Percentiles rank a stretch among this genome's conserved stretches.
These are phyloP conservation scores for Heliconius nattereri DNA, from an alignment of 1,140 invertebrate genomes.

Conservation along the genomic window DNA sequence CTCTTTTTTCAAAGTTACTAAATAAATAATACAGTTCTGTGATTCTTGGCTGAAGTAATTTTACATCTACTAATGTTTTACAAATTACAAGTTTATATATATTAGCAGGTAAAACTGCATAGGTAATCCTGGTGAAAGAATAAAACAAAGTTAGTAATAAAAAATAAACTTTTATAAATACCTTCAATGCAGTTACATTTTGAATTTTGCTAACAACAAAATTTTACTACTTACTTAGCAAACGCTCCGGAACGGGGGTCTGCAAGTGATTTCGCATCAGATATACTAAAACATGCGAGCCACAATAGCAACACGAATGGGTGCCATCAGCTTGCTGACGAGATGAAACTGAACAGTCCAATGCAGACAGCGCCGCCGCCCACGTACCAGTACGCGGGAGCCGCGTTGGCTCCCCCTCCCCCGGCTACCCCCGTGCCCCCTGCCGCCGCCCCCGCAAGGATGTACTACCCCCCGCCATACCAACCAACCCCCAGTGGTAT, in stretches of 20 bases:
- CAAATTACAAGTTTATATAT: too few relatives aligned
- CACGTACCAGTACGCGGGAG: neutral
- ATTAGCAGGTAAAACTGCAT: too few relatives aligned
- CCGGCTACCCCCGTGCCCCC: neutral
- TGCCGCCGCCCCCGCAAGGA: neutral
- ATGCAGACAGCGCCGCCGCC: conserved; percentile 4
- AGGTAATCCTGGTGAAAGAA: too few relatives aligned
- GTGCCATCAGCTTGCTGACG: neutral
- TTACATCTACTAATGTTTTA: too few relatives aligned
- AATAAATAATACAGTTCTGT: too few relatives aligned
- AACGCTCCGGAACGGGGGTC: neutral
- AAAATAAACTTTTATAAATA: too few relatives aligned
- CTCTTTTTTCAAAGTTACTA: too few relatives aligned
- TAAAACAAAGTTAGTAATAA: too few relatives aligned
- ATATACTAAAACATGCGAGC: neutral
- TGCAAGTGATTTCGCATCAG: neutral
- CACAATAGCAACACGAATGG: neutral
- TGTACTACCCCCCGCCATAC: neutral
- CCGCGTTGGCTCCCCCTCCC: neutral
- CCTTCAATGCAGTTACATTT: too few relatives aligned
- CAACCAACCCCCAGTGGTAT: neutral
- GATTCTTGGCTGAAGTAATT: too few relatives aligned
- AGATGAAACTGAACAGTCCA: too few relatives aligned
- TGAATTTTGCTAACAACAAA: too few relatives aligned
- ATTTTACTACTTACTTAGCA: neutral